phyloP scores from a whole-genome alignment of 2,888 invertebrate species.

The Aphrophora alni region DNA sequence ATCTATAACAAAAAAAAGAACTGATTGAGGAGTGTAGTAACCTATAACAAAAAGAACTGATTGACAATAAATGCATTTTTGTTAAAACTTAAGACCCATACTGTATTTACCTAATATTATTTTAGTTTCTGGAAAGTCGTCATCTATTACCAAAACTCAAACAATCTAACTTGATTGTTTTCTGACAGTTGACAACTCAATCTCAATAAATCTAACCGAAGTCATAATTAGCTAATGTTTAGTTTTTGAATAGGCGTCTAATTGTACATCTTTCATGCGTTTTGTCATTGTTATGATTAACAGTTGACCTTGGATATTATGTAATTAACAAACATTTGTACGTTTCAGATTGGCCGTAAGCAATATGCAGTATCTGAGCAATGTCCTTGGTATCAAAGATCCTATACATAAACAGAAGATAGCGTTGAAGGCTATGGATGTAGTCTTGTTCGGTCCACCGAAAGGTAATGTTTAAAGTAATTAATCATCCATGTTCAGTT shows the following conservation, averaged over 20 bases:
- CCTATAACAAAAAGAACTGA: too few relatives aligned
- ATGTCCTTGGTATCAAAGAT: conserved; percentile 93
- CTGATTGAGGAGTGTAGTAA: too few relatives aligned
- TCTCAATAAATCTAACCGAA: neutral
- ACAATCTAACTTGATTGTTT: neutral
- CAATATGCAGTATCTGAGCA: conserved; percentile 88
- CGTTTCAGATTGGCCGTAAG: conserved; percentile 87
- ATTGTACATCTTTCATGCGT: conserved; percentile 11
- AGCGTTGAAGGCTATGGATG: conserved; percentile 97
- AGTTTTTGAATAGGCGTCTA: neutral
- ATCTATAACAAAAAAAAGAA: too few relatives aligned
- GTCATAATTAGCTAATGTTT: neutral
- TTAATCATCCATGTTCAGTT: neutral
- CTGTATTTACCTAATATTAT: too few relatives aligned
- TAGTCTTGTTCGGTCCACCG: conserved; percentile 96
- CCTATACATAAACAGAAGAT: conserved; percentile 98
- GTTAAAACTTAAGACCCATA: too few relatives aligned
- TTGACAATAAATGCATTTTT: too few relatives aligned
- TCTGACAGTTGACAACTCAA: neutral
- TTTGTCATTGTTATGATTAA: neutral
- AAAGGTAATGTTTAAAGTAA: conserved; percentile 71
- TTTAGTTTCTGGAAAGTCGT: neutral
- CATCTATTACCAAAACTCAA: neutral
- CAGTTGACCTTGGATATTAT: neutral
- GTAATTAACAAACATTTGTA: neutral